phyloP scores from a whole-genome alignment of 2,797 vertebrate genomes.

The Ataeniobius toweri region DNA sequence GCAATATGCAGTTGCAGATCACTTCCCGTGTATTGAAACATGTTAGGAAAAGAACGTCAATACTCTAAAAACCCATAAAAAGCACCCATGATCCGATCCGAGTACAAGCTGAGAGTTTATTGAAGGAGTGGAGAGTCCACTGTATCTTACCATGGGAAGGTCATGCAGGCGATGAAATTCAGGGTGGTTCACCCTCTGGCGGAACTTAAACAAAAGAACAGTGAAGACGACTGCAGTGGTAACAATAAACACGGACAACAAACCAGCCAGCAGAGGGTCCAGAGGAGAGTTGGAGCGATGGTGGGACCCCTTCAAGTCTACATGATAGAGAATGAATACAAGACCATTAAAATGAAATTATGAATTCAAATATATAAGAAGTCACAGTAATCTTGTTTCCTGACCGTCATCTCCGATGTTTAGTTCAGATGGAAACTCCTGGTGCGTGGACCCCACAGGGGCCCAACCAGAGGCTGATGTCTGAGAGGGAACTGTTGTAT shows the following conservation, averaged over 20 bases:
- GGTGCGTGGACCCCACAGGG: conserved; percentile 43
- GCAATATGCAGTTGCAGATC: not conserved
- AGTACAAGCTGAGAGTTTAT: not conserved
- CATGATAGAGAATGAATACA: conserved; percentile 1
- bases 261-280: conserved; percentile 86
- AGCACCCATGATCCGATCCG: not conserved
- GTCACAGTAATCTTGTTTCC: not conserved
- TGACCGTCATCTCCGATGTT: conserved; percentile 79
- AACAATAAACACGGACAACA: conserved; percentile 86
- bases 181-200: conserved; percentile 80
- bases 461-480: conserved; percentile 30
- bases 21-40: not conserved
- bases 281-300: conserved; percentile 61
- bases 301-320: conserved; percentile 52
- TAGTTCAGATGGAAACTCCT: conserved; percentile 68
- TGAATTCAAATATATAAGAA: not conserved
- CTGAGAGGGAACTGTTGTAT: conserved; percentile 14
- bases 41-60: not conserved
- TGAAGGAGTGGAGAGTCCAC: not conserved
- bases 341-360: not conserved
- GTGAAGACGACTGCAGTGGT: conserved; percentile 84
- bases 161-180: conserved; percentile 91
- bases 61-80: not conserved
- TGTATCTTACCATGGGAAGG: conserved; percentile 86
- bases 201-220: conserved; percentile 86